These are phyloP conservation scores for Eriocheir sinensis DNA, from an alignment of 1,140 invertebrate species.

Conservation along the genomic window DNA sequence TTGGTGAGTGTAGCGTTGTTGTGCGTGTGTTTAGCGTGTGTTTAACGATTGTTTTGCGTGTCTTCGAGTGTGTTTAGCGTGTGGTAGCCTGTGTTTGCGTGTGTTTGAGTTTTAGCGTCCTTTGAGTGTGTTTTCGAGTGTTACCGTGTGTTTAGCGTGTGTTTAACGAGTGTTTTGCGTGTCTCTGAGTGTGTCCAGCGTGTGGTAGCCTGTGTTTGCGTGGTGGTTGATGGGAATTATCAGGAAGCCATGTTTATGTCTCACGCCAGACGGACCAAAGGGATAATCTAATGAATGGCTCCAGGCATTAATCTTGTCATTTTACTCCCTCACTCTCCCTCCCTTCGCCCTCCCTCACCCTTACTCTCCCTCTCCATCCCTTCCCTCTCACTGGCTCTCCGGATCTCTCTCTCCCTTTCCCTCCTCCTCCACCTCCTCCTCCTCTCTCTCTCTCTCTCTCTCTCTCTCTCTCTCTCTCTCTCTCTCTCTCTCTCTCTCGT, in stretches of 20 bases:
- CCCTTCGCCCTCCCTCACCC: no score
- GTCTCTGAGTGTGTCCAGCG: not conserved
- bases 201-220: not conserved
- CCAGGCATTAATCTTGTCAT: slow-evolving; percentile 53
- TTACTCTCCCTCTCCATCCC: no score
- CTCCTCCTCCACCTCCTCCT: not conserved
- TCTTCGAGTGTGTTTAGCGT: no score
- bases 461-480: slow-evolving; percentile 46
- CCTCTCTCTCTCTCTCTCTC: slow-evolving; percentile 41
- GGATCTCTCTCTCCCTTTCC: no score
- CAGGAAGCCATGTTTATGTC: not conserved
- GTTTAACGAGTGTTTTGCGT: no score
- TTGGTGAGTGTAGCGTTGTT: no score
- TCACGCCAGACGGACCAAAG: not conserved
- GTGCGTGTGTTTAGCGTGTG: no score
- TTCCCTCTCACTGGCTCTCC: no score
- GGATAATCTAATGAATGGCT: slow-evolving; percentile 32
- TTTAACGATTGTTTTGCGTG: no score
- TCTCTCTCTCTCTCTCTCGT: slow-evolving; percentile 51
- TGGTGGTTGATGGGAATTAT: not conserved
- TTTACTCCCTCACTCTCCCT: not conserved
- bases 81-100: no score
- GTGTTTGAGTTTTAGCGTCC: no score
- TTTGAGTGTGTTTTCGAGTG: not conserved
- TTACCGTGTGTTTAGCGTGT: not conserved